Base-by-base conservation (phyloP, 2,888 invertebrate species). In the Capitulum mitella region DNA sequence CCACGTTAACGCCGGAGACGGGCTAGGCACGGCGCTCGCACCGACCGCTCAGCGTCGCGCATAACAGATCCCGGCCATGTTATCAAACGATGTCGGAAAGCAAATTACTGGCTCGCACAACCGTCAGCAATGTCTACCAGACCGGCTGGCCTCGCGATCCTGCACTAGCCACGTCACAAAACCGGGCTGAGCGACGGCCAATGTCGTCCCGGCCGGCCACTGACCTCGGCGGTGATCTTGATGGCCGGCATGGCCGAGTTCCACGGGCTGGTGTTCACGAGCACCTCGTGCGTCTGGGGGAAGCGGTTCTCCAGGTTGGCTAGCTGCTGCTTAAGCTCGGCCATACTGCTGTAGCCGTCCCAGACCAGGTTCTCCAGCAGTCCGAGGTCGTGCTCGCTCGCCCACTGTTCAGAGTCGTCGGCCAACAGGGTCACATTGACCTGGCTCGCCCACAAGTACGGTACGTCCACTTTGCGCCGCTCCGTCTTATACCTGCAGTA, bases 381-480 rank as follows among this genome's bases (percentile, higher is more conserved):
- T 75, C 82, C 84, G 82, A 85, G 88, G 82, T 88, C 88, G 46
- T 85, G 79, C 37, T 81, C 81, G 54, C 82, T 81, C 0, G 87
- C 88, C 95, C 95, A 96, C 84, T 93, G 92, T 82, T 90, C 89
- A 0, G 92, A 91, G 85, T 93, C 92, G 84, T 92, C 91, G n/a
- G 91, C 89, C 89, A 92, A 91, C 75, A 97, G 87, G 0, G 92
- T 92, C 83, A 95, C 92, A 86, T 95, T 93, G 81, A 91, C 87
- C 78, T 90, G 88, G 74, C 90, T 85, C 0, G 89, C 54, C 77
- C 80, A 78, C 46, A 81, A 81, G 78, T 82, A 83, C 0, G 91
- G 90, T 0, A 94, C 89, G 0, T 86, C 88, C 16, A 93, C 89
- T 82, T 87, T 87, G 81, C 89, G 88, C 0, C 91, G 91, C 78